Conservation (phyloP, 2,113 vertebrate genomes). For the Himantopus leucocephalus region DNA sequence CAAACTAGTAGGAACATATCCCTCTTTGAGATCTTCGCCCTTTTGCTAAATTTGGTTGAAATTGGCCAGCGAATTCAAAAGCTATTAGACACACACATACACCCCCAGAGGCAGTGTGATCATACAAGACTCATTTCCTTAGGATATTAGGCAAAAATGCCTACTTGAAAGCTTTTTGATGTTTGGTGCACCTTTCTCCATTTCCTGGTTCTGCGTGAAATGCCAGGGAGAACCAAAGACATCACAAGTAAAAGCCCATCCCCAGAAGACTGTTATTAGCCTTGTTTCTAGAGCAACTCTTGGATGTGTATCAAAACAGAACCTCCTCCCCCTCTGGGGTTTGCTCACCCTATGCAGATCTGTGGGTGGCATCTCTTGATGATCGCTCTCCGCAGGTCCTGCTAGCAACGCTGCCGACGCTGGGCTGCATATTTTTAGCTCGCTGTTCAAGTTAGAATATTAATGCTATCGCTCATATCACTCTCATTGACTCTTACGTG, state of each 20-base stretch:
- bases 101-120: constrained; percentile 22
- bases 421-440: not conserved
- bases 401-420: not conserved
- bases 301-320: constrained; percentile 45
- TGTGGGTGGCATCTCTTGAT: constrained; percentile 55
- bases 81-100: constrained; percentile 37
- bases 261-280: constrained; percentile 44
- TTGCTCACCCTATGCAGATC: constrained; percentile 24
- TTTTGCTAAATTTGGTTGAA: not conserved
- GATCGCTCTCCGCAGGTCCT: not conserved
- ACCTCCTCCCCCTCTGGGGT: constrained; percentile 51
- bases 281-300: constrained; percentile 40
- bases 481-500: not conserved
- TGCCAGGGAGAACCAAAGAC: constrained; percentile 37
- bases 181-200: constrained; percentile 6
- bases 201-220: constrained; percentile 47
- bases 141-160: constrained; percentile 60
- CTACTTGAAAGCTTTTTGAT: constrained; percentile 52
- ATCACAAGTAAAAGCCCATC: constrained; percentile 57
- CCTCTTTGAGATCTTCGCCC: constrained; percentile 1
- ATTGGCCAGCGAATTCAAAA: constrained; percentile 16
- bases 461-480: not conserved
- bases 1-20: constrained; percentile 8
- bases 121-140: constrained; percentile 51
- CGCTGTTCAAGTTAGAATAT: not conserved